A percentile compares a stretch with the other conserved stretches of the same genome.
Evolutionary conservation across 2,888 invertebrate species (phyloP).

Genomic region (Nowickia ferox): DNA sequence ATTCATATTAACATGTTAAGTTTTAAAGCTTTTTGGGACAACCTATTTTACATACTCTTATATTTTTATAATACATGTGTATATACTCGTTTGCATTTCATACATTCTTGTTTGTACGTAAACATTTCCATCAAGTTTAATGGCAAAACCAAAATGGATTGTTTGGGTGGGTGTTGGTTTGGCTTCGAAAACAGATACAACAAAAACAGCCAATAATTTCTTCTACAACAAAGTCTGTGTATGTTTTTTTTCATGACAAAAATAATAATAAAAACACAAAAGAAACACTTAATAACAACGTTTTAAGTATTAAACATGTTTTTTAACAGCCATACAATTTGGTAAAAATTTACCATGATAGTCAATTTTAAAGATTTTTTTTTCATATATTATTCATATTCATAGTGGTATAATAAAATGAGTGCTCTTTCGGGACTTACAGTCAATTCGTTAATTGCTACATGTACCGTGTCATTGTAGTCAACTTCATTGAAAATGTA

Average conservation of each 20-base stretch:
- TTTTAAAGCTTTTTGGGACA: background rate
- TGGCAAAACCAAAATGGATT: background rate
- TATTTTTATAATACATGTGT: no score
- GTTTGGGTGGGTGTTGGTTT: background rate
- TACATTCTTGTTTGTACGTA: background rate
- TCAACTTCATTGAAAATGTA: slow-evolving; percentile 41
- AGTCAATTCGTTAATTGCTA: background rate
- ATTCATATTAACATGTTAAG: no score
- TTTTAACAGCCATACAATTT: slow-evolving; percentile 52
- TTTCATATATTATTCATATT: slow-evolving; percentile 4
- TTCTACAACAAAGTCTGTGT: slow-evolving; percentile 10
- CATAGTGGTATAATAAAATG: background rate
- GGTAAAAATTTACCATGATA: slow-evolving; percentile 50
- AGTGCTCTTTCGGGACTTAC: slow-evolving; percentile 27
- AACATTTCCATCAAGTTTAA: background rate
- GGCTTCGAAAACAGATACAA: background rate
- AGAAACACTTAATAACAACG: slow-evolving; percentile 27
- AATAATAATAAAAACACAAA: slow-evolving; percentile 29
- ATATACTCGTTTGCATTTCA: background rate
- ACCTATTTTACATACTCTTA: background rate
- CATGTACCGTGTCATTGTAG: background rate
- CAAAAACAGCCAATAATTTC: slow-evolving; percentile 37
- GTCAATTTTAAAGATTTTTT: slow-evolving; percentile 52
- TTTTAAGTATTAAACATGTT: slow-evolving; percentile 49
- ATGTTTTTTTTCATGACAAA: slow-evolving; percentile 19